A percentile compares a stretch with the other conserved stretches of the same genome.
These are phyloP conservation scores for Drosophila sucinea DNA, from an alignment of 1,140 invertebrate species.

Conservation along the genomic window DNA sequence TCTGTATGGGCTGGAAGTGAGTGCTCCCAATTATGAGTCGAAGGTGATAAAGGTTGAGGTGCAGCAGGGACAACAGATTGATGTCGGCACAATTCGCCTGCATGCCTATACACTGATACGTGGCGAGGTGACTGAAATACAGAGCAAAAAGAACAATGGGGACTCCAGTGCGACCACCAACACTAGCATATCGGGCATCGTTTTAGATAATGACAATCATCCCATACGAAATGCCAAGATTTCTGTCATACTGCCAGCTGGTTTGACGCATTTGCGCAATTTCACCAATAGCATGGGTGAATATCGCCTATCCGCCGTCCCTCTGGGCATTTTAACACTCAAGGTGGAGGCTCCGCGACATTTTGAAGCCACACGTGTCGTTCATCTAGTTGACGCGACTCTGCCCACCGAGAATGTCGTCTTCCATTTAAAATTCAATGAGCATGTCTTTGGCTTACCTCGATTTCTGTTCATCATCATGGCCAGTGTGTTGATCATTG, in stretches of 20 bases:
- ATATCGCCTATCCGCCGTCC: slow-evolving; percentile 85
- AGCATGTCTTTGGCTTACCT: slow-evolving; percentile 88
- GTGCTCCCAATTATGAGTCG: slow-evolving; percentile 85
- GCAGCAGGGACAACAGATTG: slow-evolving; percentile 50
- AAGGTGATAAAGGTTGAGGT: slow-evolving; percentile 83
- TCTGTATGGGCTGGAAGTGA: slow-evolving; percentile 85
- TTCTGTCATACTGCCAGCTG: slow-evolving; percentile 79
- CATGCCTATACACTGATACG: slow-evolving; percentile 53
- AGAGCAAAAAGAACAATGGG: slow-evolving; percentile 1
- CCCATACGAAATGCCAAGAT: slow-evolving; percentile 86
- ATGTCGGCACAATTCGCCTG: slow-evolving; percentile 59
- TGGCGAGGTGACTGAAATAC: slow-evolving; percentile 64
- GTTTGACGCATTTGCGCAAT: slow-evolving; percentile 69
- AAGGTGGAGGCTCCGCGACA: slow-evolving; percentile 85
- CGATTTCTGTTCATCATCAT: slow-evolving; percentile 89
- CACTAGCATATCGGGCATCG: slow-evolving; percentile 84
- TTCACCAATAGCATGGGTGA: slow-evolving; percentile 85
- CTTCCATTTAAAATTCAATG: slow-evolving; percentile 87
- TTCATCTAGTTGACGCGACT: slow-evolving; percentile 83
- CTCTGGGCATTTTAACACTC: slow-evolving; percentile 85
- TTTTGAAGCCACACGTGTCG: slow-evolving; percentile 84
- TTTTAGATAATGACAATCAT: slow-evolving; percentile 85
- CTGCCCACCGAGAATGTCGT: slow-evolving; percentile 85
- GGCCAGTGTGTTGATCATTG: slow-evolving; percentile 84
- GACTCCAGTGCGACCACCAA: not conserved